A percentile compares a stretch with the other conserved stretches of the same genome.
Conservation (phyloP, 2,888 invertebrate genomes). For the Nycteola revayana region DNA sequence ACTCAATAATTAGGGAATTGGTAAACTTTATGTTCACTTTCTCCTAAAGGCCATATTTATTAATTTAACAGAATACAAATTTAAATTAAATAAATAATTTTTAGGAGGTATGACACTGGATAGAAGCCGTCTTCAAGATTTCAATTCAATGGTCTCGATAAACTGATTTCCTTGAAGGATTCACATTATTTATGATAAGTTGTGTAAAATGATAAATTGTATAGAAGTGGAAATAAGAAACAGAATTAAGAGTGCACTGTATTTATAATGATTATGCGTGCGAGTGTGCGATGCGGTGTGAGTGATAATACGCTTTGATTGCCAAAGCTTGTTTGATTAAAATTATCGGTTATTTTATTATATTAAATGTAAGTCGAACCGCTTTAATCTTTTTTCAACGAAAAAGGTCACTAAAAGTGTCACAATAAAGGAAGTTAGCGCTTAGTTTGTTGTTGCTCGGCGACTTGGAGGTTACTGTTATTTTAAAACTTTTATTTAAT, state of each 20-base stretch:
- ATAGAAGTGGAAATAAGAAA: no score
- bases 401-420: slow-evolving; percentile 69
- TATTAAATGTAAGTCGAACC: slow-evolving; percentile 27
- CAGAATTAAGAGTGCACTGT: slow-evolving; percentile 34
- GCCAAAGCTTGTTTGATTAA: slow-evolving; percentile 52
- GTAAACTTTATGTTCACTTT: no score
- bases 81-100: no score
- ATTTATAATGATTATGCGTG: slow-evolving; percentile 30
- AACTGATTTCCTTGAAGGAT: no score
- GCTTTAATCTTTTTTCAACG: slow-evolving; percentile 48
- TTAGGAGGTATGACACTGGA: no score
- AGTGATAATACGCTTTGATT: slow-evolving; percentile 52
- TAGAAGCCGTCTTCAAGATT: no score
- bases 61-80: no score
- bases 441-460: slow-evolving; percentile 21
- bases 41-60: no score
- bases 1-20: no score
- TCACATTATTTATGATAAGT: no score
- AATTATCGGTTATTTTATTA: slow-evolving; percentile 28
- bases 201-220: no score
- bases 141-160: no score
- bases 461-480: background rate
- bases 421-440: slow-evolving; percentile 39
- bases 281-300: slow-evolving; percentile 38
- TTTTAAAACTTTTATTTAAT: slow-evolving; percentile 12